phyloP scores from a whole-genome alignment of 2,888 invertebrate species.

The Athalia cordata region DNA sequence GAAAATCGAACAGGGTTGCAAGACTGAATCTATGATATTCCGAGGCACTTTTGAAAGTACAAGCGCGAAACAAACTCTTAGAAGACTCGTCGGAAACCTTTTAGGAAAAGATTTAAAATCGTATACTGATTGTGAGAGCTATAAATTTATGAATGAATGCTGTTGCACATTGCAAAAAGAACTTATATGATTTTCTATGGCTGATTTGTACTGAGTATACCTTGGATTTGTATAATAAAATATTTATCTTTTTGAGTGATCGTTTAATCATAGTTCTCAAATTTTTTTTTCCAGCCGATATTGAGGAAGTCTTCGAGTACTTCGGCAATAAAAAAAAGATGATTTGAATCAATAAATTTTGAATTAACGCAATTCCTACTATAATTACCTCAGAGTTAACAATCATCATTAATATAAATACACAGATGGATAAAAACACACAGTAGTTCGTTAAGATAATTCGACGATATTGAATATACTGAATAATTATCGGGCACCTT shows the following conservation, averaged over 20 bases:
- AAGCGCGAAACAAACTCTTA: constrained; percentile 32
- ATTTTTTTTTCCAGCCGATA: constrained; percentile 59
- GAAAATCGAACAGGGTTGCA: constrained; percentile 20
- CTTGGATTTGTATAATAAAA: constrained; percentile 34
- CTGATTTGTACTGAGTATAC: constrained; percentile 15
- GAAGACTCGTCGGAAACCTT: constrained; percentile 6
- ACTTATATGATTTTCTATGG: neutral
- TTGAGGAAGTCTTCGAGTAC: constrained; percentile 57
- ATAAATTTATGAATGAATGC: constrained; percentile 19
- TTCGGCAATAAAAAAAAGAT: constrained; percentile 59
- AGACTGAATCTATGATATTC: neutral
- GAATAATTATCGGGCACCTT: neutral
- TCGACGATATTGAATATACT: neutral
- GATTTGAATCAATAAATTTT: constrained; percentile 46
- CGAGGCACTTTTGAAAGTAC: neutral
- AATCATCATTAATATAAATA: constrained; percentile 13
- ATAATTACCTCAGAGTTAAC: constrained; percentile 18
- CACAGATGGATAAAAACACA: neutral
- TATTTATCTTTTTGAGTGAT: constrained; percentile 7
- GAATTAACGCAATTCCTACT: neutral
- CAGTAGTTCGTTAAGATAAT: neutral
- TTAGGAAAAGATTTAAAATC: constrained; percentile 19
- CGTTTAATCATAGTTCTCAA: constrained; percentile 11
- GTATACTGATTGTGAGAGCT: constrained; percentile 12
- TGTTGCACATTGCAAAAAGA: neutral